Base-by-base conservation (phyloP, 2,113 vertebrate species). In the Piprites chloris region DNA sequence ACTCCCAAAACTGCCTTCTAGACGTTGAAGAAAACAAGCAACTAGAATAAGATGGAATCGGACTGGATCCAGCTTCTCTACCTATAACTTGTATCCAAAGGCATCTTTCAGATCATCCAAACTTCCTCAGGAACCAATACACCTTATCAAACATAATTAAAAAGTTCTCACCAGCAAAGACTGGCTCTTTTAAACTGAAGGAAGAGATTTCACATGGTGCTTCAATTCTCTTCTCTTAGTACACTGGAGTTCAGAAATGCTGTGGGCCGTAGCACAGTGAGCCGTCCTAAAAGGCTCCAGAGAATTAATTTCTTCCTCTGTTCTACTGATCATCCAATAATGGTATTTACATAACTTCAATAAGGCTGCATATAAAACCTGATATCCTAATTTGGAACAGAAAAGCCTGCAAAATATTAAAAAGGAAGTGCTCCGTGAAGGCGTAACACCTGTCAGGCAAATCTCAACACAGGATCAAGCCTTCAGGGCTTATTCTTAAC, bases 1-100 rank as follows among this genome's bases (percentile, higher is more conserved):
- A 81, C 61, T 72, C 71, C 47, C 59, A 32, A 77, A 96, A 81
- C 42, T 46, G 41, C 56, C 65, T 92, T 72, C 80, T 78, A 49
- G 61, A 88, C 0, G 2, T 52, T 66, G 46, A 52, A 87, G 79
- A 82, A 86, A 92, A 50, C n/a, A 65, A 78, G 73, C 28, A 77
- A 69, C 56, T 46, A 56, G 56, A 96, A 68, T 32, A 89, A 92
- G 63, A 58, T 55, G 52, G 65, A 80, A 59, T 76, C 47, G 26
- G 26, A 59, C 17, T 67, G 76, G 68, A 81, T 84, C 26, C 65
- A 76, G 47, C 44, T 89, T 92, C 73, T 53, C 28, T 65, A 47
- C 21, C 42, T 59, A 4, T 44, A 72, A 61, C 14, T 79, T 39
- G 47, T n/a, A 41, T 63, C 53, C 74, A 59, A 74, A 92, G 39